These are phyloP conservation scores for Pristionchus fissidentatus DNA, from an alignment of 2,888 invertebrate genomes.

Conservation along the genomic window DNA sequence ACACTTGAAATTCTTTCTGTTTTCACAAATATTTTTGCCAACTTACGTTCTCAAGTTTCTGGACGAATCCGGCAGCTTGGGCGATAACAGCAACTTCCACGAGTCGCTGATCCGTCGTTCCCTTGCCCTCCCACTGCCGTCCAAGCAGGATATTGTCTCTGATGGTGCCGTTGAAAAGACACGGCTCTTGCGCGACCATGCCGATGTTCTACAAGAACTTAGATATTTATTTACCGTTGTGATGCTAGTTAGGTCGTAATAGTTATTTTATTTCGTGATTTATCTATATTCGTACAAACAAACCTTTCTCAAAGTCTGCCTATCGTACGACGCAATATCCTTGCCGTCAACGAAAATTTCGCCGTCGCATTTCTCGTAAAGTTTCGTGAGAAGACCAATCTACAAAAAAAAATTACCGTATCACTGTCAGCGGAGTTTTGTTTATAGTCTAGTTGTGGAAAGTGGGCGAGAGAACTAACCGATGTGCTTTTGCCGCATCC, in stretches of 20 bases:
- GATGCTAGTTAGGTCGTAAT: background rate
- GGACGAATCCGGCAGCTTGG: background rate
- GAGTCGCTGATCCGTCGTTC: slow-evolving; percentile 8
- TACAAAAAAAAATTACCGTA: background rate
- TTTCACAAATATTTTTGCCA: background rate
- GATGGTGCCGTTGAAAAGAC: slow-evolving; percentile 49
- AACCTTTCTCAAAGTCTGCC: slow-evolving; percentile 2
- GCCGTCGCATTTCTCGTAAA: background rate
- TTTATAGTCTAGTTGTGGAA: no score
- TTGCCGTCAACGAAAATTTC: slow-evolving; percentile 12
- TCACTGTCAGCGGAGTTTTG: background rate
- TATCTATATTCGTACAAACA: background rate
- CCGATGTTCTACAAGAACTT: slow-evolving; percentile 39
- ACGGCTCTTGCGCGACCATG: slow-evolving; percentile 52
- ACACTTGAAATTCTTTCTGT: no score
- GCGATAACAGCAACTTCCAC: background rate
- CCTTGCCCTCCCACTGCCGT: slow-evolving; percentile 16
- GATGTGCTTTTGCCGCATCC: slow-evolving; percentile 46
- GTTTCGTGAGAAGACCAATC: slow-evolving; percentile 13
- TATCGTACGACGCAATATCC: background rate
- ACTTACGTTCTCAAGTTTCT: slow-evolving; percentile 16
- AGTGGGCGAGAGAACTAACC: no score
- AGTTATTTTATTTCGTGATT: background rate
- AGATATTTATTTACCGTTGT: background rate
- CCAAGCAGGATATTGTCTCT: slow-evolving; percentile 48